These are phyloP conservation scores for Craniophora ligustri DNA, from an alignment of 2,888 invertebrate genomes.

Conservation along the genomic window DNA sequence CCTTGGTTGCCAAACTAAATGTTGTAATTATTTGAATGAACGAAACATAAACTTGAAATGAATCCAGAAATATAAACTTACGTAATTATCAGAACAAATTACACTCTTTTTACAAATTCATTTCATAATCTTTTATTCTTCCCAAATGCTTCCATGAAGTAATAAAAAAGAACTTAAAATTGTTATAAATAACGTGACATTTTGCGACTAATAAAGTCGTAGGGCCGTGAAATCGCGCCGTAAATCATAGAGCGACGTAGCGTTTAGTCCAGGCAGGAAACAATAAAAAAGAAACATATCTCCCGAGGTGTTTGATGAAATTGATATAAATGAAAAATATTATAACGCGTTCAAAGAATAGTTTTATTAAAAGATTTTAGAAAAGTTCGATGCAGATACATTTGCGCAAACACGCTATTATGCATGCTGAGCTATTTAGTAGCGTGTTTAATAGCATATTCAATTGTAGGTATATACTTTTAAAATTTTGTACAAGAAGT, in stretches of 20 bases:
- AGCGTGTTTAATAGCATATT: too few relatives aligned
- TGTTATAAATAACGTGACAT: slow-evolving; percentile 18
- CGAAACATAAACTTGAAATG: too few relatives aligned
- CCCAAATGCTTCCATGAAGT: neutral
- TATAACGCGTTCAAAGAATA: neutral
- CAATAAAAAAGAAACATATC: slow-evolving; percentile 37
- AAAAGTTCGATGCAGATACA: too few relatives aligned
- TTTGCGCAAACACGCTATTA: too few relatives aligned
- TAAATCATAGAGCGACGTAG: slow-evolving; percentile 39
- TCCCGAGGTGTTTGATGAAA: slow-evolving; percentile 10
- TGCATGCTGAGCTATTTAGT: too few relatives aligned
- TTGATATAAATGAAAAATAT: slow-evolving; percentile 12
- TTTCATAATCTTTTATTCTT: neutral
- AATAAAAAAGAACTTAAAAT: neutral
- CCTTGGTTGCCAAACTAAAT: too few relatives aligned
- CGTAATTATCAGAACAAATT: neutral
- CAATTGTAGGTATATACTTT: too few relatives aligned
- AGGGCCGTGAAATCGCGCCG: slow-evolving; percentile 14
- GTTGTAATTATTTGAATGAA: too few relatives aligned
- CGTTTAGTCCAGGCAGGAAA: slow-evolving; percentile 38
- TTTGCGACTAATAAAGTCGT: slow-evolving; percentile 34
- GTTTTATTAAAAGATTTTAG: neutral
- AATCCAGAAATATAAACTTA: too few relatives aligned
- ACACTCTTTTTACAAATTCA: neutral
- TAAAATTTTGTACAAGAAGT: too few relatives aligned